Evolutionary conservation across 1,140 invertebrate species (phyloP).

Genomic region (Macrostomum lignano): DNA sequence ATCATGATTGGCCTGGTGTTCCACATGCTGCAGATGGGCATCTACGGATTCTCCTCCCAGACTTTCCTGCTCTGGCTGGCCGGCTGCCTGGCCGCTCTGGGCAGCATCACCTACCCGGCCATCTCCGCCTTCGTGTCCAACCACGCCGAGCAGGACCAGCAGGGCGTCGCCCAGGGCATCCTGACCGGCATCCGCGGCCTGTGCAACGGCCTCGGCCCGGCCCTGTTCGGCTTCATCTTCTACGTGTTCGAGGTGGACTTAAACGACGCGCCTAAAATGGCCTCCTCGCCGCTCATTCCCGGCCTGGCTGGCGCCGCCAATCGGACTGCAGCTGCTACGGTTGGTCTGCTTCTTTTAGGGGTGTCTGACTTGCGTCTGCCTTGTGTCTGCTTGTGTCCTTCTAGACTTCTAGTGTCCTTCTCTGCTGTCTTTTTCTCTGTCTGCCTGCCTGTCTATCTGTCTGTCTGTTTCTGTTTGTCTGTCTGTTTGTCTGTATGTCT

Average conservation of each 20-base stretch:
- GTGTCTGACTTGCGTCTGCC: too few species aligned
- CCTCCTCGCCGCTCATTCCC: too few species aligned
- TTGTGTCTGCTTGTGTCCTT: too few species aligned
- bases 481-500: too few species aligned
- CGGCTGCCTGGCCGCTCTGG: constrained; percentile 68
- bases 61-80: constrained; percentile 95
- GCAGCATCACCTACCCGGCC: constrained; percentile 73
- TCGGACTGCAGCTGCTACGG: too few species aligned
- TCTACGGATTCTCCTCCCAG: constrained; percentile 70
- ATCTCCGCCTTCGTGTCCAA: constrained; percentile 92
- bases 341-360: too few species aligned
- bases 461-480: too few species aligned
- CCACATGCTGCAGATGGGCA: constrained; percentile 79
- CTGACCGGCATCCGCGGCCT: constrained; percentile 58
- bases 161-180: constrained; percentile 90
- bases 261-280: too few species aligned
- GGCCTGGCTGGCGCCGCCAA: too few species aligned
- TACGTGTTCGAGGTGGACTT: constrained; percentile 92
- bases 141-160: constrained; percentile 75
- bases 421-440: too few species aligned
- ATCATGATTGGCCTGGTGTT: constrained; percentile 82
- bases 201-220: constrained; percentile 66
- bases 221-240: constrained; percentile 87
- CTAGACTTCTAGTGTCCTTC: too few species aligned
- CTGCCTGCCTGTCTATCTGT: too few species aligned